Percentiles rank a stretch among this genome's conserved stretches.
phyloP scores from a whole-genome alignment of 1,140 invertebrate genomes.

The Drosophila prosaltans region DNA sequence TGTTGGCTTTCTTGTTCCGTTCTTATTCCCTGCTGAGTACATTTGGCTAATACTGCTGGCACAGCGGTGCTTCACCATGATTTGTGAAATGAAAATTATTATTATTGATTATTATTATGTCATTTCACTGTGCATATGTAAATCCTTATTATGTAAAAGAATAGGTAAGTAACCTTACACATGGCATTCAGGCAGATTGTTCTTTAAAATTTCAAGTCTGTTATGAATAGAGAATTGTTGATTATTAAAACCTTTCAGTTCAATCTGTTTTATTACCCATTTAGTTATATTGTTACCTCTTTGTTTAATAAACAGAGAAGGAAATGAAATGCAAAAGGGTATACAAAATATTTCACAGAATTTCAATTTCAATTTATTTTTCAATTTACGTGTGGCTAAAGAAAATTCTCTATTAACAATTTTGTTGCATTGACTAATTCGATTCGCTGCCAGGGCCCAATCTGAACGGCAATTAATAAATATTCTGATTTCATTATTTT shows the following conservation, averaged over 20 bases:
- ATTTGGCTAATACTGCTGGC: conserved; percentile 40
- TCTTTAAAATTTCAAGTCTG: background rate
- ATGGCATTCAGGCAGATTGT: background rate
- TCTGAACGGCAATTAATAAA: conserved; percentile 55
- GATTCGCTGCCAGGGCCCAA: conserved; percentile 31
- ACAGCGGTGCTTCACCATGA: conserved; percentile 38
- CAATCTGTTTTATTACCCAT: too few relatives aligned
- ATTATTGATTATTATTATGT: conserved; percentile 42
- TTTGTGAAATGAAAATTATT: conserved; percentile 62
- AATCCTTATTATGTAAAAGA: conserved; percentile 58
- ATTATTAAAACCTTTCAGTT: too few relatives aligned
- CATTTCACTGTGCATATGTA: conserved; percentile 40
- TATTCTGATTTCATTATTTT: conserved; percentile 74
- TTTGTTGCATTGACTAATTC: conserved; percentile 50
- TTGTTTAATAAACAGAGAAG: too few relatives aligned
- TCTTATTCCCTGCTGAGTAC: conserved; percentile 26
- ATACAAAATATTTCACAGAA: background rate
- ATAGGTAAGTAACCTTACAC: background rate
- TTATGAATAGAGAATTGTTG: too few relatives aligned
- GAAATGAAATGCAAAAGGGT: background rate
- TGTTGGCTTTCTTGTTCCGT: background rate
- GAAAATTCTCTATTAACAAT: conserved; percentile 63
- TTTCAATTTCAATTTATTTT: conserved; percentile 54
- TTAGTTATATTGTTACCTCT: too few relatives aligned
- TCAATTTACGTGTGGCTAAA: conserved; percentile 27